A percentile compares a stretch with the other conserved stretches of the same genome.
Evolutionary conservation across 1,140 invertebrate genomes (phyloP).

Genomic region (Bombyx mori): DNA sequence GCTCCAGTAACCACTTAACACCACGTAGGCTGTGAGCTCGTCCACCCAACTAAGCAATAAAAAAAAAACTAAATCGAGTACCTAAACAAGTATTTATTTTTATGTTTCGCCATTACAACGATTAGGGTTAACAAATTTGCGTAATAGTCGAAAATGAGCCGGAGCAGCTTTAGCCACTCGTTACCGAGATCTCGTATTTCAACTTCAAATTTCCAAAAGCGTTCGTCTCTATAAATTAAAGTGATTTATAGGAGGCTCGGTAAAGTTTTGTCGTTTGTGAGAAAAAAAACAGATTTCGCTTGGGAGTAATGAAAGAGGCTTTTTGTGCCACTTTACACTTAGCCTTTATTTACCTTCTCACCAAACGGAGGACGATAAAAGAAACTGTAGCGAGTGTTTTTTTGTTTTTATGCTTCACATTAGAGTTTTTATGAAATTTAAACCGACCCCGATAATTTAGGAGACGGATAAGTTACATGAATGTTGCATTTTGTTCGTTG

Average conservation of each 20-base stretch:
- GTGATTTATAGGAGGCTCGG: slow-evolving; percentile 57
- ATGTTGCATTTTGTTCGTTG: no score
- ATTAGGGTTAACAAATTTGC: no score
- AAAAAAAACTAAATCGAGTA: no score
- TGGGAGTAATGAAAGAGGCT: slow-evolving; percentile 42
- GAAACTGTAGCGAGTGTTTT: slow-evolving; percentile 6
- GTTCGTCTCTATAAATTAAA: slow-evolving; percentile 61
- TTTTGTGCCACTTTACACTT: slow-evolving; percentile 28
- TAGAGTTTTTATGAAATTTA: no score
- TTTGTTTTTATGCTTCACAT: background rate
- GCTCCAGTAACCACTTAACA: no score
- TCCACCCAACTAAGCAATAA: no score
- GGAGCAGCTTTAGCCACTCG: slow-evolving; percentile 22
- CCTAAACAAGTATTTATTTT: background rate
- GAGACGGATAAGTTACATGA: no score
- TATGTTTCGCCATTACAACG: slow-evolving; percentile 4
- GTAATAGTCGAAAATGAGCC: no score
- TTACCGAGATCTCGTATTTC: slow-evolving; percentile 23
- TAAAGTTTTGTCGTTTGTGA: slow-evolving; percentile 29
- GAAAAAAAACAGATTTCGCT: slow-evolving; percentile 50
- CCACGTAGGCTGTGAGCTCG: no score
- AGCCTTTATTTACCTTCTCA: slow-evolving; percentile 10
- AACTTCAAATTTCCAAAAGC: slow-evolving; percentile 34
- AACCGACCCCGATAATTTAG: no score
- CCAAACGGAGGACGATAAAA: slow-evolving; percentile 11